phyloP scores from a whole-genome alignment of 2,888 invertebrate genomes.

The Harpalus rubripes region DNA sequence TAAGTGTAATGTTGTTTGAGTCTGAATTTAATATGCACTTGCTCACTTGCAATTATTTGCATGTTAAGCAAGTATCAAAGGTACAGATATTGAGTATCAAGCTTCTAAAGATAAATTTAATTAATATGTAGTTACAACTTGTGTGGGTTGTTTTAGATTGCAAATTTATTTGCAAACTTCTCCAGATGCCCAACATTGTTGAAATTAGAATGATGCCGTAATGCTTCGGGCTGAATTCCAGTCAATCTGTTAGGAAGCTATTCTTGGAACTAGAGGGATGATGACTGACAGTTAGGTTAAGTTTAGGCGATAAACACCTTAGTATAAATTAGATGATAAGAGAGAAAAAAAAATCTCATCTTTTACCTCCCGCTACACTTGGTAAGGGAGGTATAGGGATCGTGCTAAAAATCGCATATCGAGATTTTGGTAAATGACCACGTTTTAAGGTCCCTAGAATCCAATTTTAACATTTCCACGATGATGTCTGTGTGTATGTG shows the following conservation, averaged over 20 bases:
- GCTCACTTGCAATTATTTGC: background rate
- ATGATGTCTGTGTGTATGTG: too few relatives aligned
- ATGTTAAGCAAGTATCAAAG: slow-evolving; percentile 17
- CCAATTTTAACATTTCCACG: too few relatives aligned
- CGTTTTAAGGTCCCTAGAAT: too few relatives aligned
- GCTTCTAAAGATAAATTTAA: background rate
- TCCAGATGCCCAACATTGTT: background rate
- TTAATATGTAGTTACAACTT: background rate
- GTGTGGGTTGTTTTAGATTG: background rate
- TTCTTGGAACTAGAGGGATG: background rate
- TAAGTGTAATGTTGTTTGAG: slow-evolving; percentile 16
- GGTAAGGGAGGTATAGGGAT: too few relatives aligned
- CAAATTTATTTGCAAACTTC: background rate
- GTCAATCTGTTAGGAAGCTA: background rate
- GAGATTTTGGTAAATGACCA: too few relatives aligned
- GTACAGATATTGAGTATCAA: background rate
- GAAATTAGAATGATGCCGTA: background rate
- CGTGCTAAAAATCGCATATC: too few relatives aligned
- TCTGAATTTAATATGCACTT: background rate
- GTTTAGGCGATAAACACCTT: background rate
- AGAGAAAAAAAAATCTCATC: too few relatives aligned
- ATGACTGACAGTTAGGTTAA: background rate
- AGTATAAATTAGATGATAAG: too few relatives aligned
- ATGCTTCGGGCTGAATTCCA: background rate
- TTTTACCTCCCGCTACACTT: too few relatives aligned